Evolutionary conservation across 2,888 invertebrate genomes (phyloP), one percentile per base, ranked within the genome.

Genomic region (Drosophila nr. perissopoda): DNA sequence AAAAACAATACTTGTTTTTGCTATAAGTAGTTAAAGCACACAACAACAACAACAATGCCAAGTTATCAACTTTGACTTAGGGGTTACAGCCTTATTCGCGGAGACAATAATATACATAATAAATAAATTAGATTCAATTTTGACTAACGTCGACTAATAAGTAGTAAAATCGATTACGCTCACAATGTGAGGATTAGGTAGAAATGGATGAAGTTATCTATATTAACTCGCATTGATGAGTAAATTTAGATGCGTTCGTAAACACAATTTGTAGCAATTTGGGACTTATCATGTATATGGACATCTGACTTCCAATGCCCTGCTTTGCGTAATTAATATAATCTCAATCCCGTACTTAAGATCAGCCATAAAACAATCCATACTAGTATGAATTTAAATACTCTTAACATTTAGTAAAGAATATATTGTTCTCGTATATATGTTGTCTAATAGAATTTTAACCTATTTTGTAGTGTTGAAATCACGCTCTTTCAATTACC

Each of bases 401-500:
- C 21, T 42, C 48, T 16, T 3, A n/a, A 61, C 16, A 33, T 16
- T 62, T 27, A 21, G n/a, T 25, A 6, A 33, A n/a, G 3, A 36
- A 21, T 36, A 48, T 21, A 29, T 25, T 18, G 34, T 4, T 8
- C 42, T n/a, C n/a, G 31, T 58, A 42, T 7, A 56, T 29, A 25
- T 29, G 4, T n/a, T 5, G 18, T 29, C n/a, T n/a, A 45, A 49
- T 7, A 38, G 4, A 49, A 11, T 62, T 62, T 40, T 16, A 38
- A 34, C 31, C 40, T 51, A 33, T 33, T 65, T 21, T 27, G 40
- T 38, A 49, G 31, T 2, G 10, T 1, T 34, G 18, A 36, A 48
- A 18, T 48, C 48, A 61, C 25, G 48, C 48, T 38, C 25, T 49
- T 33, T 21, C 4, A 8, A 63, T 62, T 65, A 51, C 38, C 65